phyloP scores from a whole-genome alignment of 2,888 invertebrate species.

The Didymodactylos carnosus region DNA sequence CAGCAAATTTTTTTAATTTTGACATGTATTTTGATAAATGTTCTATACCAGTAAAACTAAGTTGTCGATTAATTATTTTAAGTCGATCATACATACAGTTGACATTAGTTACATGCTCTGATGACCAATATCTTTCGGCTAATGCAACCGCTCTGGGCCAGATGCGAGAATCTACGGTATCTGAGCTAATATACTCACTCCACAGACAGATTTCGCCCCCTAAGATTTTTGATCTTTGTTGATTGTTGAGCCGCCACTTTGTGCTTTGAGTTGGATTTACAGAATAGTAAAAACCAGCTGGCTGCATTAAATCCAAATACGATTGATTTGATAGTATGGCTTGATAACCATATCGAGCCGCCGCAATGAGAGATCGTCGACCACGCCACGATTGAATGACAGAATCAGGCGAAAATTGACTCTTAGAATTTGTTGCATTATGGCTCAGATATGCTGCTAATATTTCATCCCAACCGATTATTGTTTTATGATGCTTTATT shows the following conservation, averaged over 20 bases:
- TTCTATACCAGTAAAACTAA: neutral
- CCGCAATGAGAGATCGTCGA: neutral
- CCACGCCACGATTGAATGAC: neutral
- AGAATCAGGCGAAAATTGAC: no score
- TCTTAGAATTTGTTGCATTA: neutral
- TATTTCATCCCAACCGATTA: neutral
- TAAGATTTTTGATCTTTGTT: constrained; percentile 47
- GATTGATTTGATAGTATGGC: neutral
- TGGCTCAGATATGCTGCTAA: neutral
- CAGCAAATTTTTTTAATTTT: neutral
- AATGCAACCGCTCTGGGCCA: neutral
- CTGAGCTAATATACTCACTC: constrained; percentile 35
- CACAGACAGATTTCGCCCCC: constrained; percentile 86
- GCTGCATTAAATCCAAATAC: neutral
- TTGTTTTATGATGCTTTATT: neutral
- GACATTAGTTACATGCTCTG: neutral
- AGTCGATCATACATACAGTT: neutral
- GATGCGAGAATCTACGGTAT: neutral
- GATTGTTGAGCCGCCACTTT: constrained; percentile 19
- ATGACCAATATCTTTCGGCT: neutral
- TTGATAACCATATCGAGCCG: neutral
- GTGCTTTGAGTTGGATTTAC: neutral
- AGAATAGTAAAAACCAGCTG: neutral
- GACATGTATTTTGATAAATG: neutral
- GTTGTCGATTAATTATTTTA: neutral